These are phyloP conservation scores for Neotoxoptera formosana DNA, from an alignment of 1,140 invertebrate genomes.

Conservation along the genomic window DNA sequence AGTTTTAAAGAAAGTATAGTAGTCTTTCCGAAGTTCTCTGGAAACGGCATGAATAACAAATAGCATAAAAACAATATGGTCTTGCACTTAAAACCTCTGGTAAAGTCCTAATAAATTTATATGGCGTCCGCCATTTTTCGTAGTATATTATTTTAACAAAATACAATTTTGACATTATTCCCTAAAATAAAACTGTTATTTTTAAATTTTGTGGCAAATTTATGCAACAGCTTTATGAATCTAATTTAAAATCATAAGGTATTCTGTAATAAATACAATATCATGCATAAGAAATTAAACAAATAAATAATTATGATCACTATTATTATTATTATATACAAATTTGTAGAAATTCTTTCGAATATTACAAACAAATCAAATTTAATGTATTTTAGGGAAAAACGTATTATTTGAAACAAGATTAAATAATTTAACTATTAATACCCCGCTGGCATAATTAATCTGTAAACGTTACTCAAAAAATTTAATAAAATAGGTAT, in stretches of 20 bases:
- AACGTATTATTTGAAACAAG: not conserved
- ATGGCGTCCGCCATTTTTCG: not conserved
- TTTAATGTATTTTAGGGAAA: not conserved
- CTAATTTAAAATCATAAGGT: not conserved
- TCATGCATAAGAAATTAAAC: not conserved
- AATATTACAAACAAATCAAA: not conserved
- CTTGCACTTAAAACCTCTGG: not conserved
- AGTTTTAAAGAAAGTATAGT: not conserved
- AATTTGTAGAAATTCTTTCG: not conserved
- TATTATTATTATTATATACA: not conserved
- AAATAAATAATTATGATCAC: not conserved
- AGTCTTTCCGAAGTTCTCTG: not conserved
- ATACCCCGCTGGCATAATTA: fast-evolving
- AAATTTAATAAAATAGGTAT: not conserved
- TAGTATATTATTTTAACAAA: slow-evolving; percentile 15
- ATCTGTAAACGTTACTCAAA: not conserved
- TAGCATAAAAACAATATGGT: slow-evolving; percentile 23
- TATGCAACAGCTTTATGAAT: not conserved
- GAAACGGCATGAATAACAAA: not conserved
- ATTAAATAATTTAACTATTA: not conserved
- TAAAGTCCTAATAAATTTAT: slow-evolving; percentile 14
- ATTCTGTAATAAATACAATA: not conserved
- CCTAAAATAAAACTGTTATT: not conserved
- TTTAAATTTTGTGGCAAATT: not conserved
- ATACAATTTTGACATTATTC: not conserved